Percentiles rank a stretch among this genome's conserved stretches.
phyloP scores from a whole-genome alignment of 2,888 invertebrate species.

The Anarsia innoxiella region DNA sequence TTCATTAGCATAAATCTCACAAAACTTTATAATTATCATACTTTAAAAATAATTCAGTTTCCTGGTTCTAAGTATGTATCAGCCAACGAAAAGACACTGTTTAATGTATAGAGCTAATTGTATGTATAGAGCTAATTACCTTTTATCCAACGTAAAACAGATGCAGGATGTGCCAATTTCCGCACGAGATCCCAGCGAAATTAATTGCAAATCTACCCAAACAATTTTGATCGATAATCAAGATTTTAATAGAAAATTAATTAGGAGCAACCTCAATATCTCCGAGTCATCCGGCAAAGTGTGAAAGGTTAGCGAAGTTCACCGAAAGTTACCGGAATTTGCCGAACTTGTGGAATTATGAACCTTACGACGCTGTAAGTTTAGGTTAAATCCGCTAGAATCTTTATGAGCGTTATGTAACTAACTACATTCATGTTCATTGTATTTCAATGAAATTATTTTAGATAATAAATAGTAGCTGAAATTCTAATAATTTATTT shows the following conservation, averaged over 20 bases:
- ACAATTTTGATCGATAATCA: slow-evolving; percentile 1
- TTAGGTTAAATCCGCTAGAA: slow-evolving; percentile 15
- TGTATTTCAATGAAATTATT: too few relatives aligned
- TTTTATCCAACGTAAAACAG: too few relatives aligned
- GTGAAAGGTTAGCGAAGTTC: slow-evolving; percentile 18
- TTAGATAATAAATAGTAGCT: too few relatives aligned
- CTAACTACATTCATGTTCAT: too few relatives aligned
- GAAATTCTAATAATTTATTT: too few relatives aligned
- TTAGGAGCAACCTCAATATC: slow-evolving; percentile 8
- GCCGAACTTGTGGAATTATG: slow-evolving; percentile 22
- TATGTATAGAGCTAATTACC: too few relatives aligned
- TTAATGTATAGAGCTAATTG: too few relatives aligned
- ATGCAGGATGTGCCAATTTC: not conserved
- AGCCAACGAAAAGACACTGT: too few relatives aligned
- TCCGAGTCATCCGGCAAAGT: slow-evolving; percentile 12
- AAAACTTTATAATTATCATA: too few relatives aligned
- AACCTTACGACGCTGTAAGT: slow-evolving; percentile 16
- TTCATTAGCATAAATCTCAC: too few relatives aligned
- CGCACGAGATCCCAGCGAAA: not conserved
- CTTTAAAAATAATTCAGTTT: too few relatives aligned
- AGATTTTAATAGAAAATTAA: slow-evolving; percentile 15
- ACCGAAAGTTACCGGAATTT: slow-evolving; percentile 10
- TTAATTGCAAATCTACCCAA: not conserved
- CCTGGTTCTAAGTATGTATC: too few relatives aligned
- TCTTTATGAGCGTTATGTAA: not conserved